Evolutionary conservation across 1,140 invertebrate genomes (phyloP).

Genomic region (Chelonus insularis): DNA sequence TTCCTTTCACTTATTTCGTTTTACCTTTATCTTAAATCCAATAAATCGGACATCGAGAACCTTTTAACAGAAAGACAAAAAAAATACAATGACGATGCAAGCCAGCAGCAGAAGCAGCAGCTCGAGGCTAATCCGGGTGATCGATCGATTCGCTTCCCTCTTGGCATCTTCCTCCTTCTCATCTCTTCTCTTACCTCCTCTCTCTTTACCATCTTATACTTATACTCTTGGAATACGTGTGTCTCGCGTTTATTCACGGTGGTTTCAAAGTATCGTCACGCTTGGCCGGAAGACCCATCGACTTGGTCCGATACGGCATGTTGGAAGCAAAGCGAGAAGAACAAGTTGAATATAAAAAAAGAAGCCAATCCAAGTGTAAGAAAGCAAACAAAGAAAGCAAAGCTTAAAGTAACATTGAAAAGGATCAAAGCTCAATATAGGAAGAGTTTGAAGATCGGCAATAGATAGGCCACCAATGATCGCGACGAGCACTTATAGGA

Average conservation of each 20-base stretch:
- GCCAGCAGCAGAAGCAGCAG: constrained; percentile 25
- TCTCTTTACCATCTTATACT: neutral
- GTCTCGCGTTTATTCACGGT: constrained; percentile 24
- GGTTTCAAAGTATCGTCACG: constrained; percentile 25
- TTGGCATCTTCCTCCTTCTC: constrained; percentile 2
- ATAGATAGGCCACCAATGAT: too few species aligned
- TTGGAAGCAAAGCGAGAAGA: constrained; percentile 3
- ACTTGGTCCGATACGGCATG: constrained; percentile 14
- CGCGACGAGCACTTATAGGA: too few species aligned
- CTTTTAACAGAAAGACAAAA: neutral
- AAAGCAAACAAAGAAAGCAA: constrained; percentile 12
- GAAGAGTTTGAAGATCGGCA: too few species aligned
- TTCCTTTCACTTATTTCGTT: neutral
- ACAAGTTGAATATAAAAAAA: constrained; percentile 18
- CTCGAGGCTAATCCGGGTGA: constrained; percentile 28
- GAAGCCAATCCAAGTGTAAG: neutral
- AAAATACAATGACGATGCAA: constrained; percentile 15
- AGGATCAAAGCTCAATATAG: too few species aligned
- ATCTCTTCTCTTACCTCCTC: neutral
- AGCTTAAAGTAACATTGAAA: too few species aligned
- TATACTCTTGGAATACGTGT: constrained; percentile 2
- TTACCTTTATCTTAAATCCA: neutral
- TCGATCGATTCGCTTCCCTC: constrained; percentile 26
- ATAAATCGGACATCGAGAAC: constrained; percentile 12
- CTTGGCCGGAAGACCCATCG: constrained; percentile 23